These are phyloP conservation scores for Papilio protenor DNA, from an alignment of 2,888 invertebrate species.

Conservation along the genomic window DNA sequence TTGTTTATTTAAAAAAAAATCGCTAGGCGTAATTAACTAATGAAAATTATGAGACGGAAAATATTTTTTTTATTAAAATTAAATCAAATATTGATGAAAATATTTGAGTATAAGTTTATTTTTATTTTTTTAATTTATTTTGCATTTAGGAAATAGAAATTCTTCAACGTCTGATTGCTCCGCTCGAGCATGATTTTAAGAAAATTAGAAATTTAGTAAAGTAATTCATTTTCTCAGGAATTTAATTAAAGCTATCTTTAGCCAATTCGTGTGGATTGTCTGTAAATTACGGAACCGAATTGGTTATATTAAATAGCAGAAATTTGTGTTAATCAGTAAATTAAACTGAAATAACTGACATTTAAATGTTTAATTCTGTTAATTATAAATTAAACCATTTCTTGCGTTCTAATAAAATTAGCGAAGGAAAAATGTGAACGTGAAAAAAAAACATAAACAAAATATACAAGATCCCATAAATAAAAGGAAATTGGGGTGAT, in stretches of 20 bases:
- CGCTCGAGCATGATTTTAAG: slow-evolving; percentile 24
- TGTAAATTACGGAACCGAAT: slow-evolving; percentile 35
- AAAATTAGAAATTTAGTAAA: slow-evolving; percentile 30
- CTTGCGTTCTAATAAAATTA: not conserved
- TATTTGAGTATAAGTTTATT: too few relatives aligned
- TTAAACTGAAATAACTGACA: slow-evolving; percentile 28
- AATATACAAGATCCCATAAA: too few relatives aligned
- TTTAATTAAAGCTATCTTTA: slow-evolving; percentile 43
- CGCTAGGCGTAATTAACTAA: not conserved
- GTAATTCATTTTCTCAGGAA: slow-evolving; percentile 42
- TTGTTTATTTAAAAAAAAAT: not conserved
- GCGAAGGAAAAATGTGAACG: not conserved
- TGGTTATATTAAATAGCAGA: slow-evolving; percentile 37
- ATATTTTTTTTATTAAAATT: too few relatives aligned
- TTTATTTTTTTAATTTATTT: not conserved
- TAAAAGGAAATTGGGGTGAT: too few relatives aligned
- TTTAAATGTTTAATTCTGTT: not conserved
- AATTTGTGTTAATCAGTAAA: slow-evolving; percentile 37
- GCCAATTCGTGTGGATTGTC: slow-evolving; percentile 42
- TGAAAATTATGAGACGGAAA: too few relatives aligned
- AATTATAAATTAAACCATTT: slow-evolving; percentile 8
- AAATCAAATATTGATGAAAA: too few relatives aligned
- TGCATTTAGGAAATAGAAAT: slow-evolving; percentile 9
- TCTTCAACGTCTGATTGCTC: slow-evolving; percentile 16
- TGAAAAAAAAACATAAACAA: too few relatives aligned